phyloP scores from a whole-genome alignment of 1,140 invertebrate genomes.

The Aporrectodea caliginosa region DNA sequence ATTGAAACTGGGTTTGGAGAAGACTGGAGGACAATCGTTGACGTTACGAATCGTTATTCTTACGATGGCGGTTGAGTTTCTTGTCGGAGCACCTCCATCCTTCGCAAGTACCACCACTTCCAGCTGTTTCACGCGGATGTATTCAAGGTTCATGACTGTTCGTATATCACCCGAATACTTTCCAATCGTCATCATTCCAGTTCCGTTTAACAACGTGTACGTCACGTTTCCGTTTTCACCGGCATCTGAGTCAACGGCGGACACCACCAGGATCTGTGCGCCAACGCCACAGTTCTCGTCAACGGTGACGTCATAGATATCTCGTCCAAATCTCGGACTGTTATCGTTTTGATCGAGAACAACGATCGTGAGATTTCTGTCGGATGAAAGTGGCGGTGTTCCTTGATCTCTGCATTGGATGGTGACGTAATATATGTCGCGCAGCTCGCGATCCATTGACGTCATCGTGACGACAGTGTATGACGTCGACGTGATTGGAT shows the following conservation, averaged over 20 bases:
- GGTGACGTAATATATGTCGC: background rate
- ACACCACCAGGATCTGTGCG: background rate
- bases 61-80: background rate
- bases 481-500: background rate
- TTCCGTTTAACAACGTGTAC: background rate
- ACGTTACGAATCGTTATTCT: background rate
- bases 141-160: background rate
- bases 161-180: background rate
- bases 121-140: background rate
- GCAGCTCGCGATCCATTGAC: background rate
- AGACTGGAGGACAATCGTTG: background rate
- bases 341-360: constrained; percentile 20
- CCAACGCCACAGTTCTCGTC: background rate
- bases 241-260: background rate
- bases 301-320: background rate
- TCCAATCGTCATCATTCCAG: background rate
- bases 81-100: background rate
- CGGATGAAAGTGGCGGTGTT: background rate
- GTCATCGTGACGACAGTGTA: background rate
- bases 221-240: constrained; percentile 9
- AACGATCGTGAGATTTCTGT: background rate
- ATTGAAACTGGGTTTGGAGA: background rate
- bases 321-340: background rate
- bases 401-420: background rate
- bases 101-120: background rate